These are phyloP conservation scores for Cyrtorhinus lividipennis DNA, from an alignment of 1,140 invertebrate species.

Conservation along the genomic window DNA sequence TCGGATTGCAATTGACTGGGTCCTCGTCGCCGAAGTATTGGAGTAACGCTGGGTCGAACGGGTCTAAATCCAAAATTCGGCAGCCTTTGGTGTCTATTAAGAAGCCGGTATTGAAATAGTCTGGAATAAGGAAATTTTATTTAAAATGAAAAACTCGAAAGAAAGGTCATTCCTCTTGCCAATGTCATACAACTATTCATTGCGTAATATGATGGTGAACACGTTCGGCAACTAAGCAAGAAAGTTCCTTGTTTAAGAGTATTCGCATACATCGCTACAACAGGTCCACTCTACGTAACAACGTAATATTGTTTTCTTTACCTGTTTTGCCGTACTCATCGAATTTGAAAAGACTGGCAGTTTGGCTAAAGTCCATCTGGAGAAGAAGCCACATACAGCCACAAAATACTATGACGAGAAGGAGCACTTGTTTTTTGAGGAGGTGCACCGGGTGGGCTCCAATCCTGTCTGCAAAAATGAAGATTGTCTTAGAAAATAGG, in stretches of 20 bases:
- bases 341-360: background rate
- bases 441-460: background rate
- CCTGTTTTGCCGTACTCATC: background rate
- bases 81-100: slow-evolving; percentile 37
- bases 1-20: slow-evolving; percentile 16
- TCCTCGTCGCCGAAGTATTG: slow-evolving; percentile 14
- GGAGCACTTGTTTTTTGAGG: background rate
- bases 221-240: background rate
- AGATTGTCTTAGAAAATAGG: too few relatives aligned
- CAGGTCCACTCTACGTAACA: too few relatives aligned
- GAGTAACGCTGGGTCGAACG: slow-evolving; percentile 38
- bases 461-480: background rate
- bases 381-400: background rate
- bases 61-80: slow-evolving; percentile 58
- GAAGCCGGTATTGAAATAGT: slow-evolving; percentile 8
- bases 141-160: too few relatives aligned
- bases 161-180: too few relatives aligned
- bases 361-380: background rate
- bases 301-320: background rate
- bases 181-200: too few relatives aligned
- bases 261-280: background rate
- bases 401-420: background rate
- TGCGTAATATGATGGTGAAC: too few relatives aligned
- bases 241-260: background rate
- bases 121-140: background rate